phyloP scores from a whole-genome alignment of 2,113 vertebrate species.

The Anhinga anhinga region DNA sequence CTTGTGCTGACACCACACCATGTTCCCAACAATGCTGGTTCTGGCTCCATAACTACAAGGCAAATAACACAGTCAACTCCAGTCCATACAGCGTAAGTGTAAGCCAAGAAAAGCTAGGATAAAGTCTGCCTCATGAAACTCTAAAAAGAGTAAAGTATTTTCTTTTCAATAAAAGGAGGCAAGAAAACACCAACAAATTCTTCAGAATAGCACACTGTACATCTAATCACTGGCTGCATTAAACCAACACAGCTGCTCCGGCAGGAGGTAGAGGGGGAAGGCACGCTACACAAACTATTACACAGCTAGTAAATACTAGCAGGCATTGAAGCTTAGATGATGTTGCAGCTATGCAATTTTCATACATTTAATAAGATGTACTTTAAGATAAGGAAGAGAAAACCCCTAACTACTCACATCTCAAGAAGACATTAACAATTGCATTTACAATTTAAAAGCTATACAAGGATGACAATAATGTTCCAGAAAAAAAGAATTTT shows the following conservation, averaged over 20 bases:
- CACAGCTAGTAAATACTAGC: background rate
- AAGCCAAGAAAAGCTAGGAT: background rate
- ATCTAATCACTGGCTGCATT: background rate
- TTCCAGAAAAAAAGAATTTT: background rate
- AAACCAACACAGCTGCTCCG: background rate
- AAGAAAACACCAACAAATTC: background rate
- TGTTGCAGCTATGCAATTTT: no score
- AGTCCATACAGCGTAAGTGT: background rate
- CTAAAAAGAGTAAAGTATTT: background rate
- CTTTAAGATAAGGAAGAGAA: background rate
- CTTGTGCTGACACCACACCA: background rate
- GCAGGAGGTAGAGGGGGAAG: background rate
- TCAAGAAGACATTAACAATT: background rate
- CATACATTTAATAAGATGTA: background rate
- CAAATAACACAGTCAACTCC: background rate
- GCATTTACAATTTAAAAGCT: background rate
- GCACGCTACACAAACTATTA: background rate
- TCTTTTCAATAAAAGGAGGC: background rate
- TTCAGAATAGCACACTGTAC: background rate
- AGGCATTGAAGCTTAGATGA: no score
- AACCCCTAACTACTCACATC: background rate
- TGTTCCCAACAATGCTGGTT: fast-evolving
- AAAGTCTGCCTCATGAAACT: background rate
- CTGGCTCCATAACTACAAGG: background rate
- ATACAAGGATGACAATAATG: background rate